These are phyloP conservation scores for Menidia beryllina DNA, from an alignment of 2,113 vertebrate species.

Conservation along the genomic window DNA sequence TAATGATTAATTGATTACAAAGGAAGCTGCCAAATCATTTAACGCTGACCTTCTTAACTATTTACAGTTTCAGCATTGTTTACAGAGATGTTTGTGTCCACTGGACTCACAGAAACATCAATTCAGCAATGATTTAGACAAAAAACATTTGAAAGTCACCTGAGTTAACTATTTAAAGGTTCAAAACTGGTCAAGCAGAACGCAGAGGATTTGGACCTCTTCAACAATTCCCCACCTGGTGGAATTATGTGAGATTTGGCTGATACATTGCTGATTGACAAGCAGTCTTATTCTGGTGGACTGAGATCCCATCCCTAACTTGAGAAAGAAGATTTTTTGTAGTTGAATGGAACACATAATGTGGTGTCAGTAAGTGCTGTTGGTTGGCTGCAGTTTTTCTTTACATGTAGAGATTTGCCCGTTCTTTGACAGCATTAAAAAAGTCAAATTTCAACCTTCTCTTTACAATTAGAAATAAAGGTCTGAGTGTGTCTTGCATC, in stretches of 20 bases:
- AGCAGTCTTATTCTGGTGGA: too few relatives aligned
- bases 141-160: background rate
- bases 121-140: background rate
- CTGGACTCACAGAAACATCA: background rate
- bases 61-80: background rate
- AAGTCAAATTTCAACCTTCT: slow-evolving; percentile 10
- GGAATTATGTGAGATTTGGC: background rate
- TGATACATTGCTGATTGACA: background rate
- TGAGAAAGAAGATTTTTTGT: background rate
- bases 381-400: too few relatives aligned
- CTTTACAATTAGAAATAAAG: slow-evolving; percentile 18
- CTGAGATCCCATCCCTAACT: too few relatives aligned
- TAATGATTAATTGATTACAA: background rate
- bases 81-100: background rate
- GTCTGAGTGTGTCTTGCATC: background rate
- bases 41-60: background rate
- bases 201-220: background rate
- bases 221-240: background rate
- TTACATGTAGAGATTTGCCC: too few relatives aligned
- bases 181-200: too few relatives aligned
- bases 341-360: background rate
- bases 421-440: too few relatives aligned
- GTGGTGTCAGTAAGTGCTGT: background rate
- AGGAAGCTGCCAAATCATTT: background rate
- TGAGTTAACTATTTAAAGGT: background rate